Base-by-base conservation (phyloP, 1,140 invertebrate genomes). In the Macrostomum lignano region DNA sequence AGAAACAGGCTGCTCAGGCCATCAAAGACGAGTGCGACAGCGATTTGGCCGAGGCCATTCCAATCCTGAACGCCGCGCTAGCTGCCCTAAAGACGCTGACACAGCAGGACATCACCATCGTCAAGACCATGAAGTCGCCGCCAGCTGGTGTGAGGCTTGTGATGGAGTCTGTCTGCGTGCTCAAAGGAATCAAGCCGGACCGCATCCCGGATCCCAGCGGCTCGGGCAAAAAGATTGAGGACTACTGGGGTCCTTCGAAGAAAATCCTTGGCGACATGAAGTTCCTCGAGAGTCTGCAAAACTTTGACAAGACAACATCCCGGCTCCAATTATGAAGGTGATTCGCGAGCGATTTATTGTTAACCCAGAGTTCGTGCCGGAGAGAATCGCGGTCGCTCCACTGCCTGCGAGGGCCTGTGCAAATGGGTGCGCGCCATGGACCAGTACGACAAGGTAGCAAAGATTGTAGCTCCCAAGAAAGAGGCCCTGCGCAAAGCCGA, bases 401-500 rank as follows among this genome's bases (percentile, higher is more conserved):
- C 47, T 31, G 57, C 55, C 21, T 55, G 52, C 44, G 55, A 58
- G 36, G 57, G 57, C 37, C 39, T 60, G 25, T 55, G 52, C 37
- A 51, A 49, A 38, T 58, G 57, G 57, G 47, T 52, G 13, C 67
- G 74, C 32, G 57, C 57, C 21, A 57, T 60, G 48, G 55, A 58
- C 21, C 40, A 47, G 11, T 59, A 59, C 40, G 56, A 59, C 37
- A 51, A 56, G 40, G 58, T 61, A 9, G 55, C 55, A 6, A 61
- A 61, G 42, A 48, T 91, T 35, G 81, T 93, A 0, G 76, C 74
- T 1, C 81, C 81, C 1, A 88, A 88, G 51, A 81, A 84, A 52
- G 70, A 69, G 0, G 72, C 74, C 7, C 38, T 60, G 40, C 48
- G 47, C 31, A 47, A 46, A 23, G 58, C 58, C 17, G 42, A 58